Evolutionary conservation across 2,113 vertebrate species (phyloP), one percentile per base, ranked within the genome.

Genomic region (Otocyon megalotis): DNA sequence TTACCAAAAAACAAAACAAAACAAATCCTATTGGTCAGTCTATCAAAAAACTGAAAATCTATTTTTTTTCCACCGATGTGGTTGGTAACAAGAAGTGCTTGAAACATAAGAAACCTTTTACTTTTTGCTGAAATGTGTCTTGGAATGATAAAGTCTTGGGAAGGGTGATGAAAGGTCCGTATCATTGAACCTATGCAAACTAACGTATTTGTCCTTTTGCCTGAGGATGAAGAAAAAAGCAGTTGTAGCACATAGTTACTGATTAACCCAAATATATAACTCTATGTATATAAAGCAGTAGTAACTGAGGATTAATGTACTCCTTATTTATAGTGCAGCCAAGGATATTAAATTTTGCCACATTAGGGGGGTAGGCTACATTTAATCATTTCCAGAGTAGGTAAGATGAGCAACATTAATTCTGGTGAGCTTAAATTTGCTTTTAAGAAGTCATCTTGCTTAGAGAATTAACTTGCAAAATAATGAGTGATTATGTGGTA

Each of bases 301-400:
- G 35, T 93, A 76, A 96, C 24, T 93, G 87, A 88, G 69, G 67
- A 94, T 96, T 94, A 94, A 96, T 96, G n/a, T 56, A 48, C n/a
- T 80, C 69, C 28, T 96, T 97, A 96, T 97, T 97, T 96, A 96
- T 90, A 93, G 86, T 63, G 62, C 43, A 91, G 56, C 48, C 62
- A 89, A 88, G 53, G 56, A 93, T 94, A 96, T 97, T 97, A 96
- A 97, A 94, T 94, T 69, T 90, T 91, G 32, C 87, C 74, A 50
- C 71, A 72, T 32, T 76, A 84, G 37, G 60, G 91, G 30, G n/a
- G 65, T 92, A 95, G 80, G 17, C 84, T 96, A 53, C 82, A 95
- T 93, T 97, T 93, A 97, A 95, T 98, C 86, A 96, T 97, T 97
- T 97, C 80, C 32, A 79, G 5, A 92, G 71, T 56, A 94, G 72